Percentiles rank a stretch among this genome's conserved stretches.
phyloP scores from a whole-genome alignment of 2,113 vertebrate species.

The Paedocypris sp. region DNA sequence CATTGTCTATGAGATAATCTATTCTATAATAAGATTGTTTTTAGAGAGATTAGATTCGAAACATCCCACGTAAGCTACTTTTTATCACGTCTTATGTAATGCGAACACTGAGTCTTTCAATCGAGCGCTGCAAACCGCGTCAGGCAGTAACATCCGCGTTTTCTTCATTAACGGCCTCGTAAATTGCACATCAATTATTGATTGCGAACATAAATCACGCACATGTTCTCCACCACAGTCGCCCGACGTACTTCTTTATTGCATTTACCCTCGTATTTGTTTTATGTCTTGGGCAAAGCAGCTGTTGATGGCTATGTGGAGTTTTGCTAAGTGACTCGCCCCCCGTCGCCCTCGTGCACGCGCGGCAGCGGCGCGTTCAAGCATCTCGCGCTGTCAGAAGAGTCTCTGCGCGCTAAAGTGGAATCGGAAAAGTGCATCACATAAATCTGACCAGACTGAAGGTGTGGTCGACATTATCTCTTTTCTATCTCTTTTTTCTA shows the following conservation, averaged over 20 bases:
- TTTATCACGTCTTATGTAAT: slow-evolving; percentile 12
- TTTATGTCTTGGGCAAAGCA: neutral
- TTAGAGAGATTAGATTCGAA: slow-evolving; percentile 38
- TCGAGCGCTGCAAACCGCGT: neutral
- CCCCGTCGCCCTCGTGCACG: slow-evolving; percentile 7
- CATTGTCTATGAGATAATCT: neutral
- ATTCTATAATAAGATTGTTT: slow-evolving; percentile 26
- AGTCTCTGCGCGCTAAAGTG: neutral
- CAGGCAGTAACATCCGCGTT: neutral
- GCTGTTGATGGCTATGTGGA: slow-evolving; percentile 2
- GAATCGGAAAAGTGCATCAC: too few relatives aligned
- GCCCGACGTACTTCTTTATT: too few relatives aligned
- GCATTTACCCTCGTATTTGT: too few relatives aligned
- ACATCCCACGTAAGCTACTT: slow-evolving; percentile 27
- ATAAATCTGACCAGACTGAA: too few relatives aligned
- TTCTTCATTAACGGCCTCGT: neutral
- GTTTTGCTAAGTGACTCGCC: neutral
- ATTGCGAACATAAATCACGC: neutral
- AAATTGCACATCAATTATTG: neutral
- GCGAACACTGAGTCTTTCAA: neutral
- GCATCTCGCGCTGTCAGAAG: slow-evolving; percentile 33
- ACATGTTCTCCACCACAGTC: neutral
- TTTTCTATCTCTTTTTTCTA: too few relatives aligned
- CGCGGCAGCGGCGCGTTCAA: slow-evolving; percentile 53
- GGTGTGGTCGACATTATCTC: too few relatives aligned